Conservation (phyloP, 2,113 vertebrate genomes). For the Fulica atra region DNA sequence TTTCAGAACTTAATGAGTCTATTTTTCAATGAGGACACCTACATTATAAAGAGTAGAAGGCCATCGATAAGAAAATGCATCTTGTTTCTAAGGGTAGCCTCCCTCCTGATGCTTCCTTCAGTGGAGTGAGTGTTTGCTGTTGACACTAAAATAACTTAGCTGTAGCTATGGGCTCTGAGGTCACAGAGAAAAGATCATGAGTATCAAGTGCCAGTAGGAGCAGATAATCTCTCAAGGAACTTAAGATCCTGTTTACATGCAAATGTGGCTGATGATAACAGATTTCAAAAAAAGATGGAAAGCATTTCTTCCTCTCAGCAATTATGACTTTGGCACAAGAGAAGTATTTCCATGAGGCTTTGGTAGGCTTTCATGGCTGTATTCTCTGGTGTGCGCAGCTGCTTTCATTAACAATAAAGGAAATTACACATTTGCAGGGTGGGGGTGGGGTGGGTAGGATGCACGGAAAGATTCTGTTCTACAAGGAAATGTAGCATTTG, state of each 20-base stretch:
- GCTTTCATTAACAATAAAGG: neutral
- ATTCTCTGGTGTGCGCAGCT: neutral
- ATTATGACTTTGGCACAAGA: neutral
- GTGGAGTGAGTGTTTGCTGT: neutral
- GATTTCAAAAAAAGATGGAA: neutral
- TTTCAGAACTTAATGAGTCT: neutral
- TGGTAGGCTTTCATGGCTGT: neutral
- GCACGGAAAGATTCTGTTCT: neutral
- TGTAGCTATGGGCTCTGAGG: neutral
- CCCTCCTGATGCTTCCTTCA: neutral
- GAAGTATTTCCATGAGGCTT: neutral
- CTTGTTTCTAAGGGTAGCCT: neutral
- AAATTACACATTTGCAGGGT: neutral
- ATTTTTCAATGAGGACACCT: neutral
- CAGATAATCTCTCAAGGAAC: neutral
- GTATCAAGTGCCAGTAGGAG: neutral
- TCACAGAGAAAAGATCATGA: neutral
- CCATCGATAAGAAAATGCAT: rapidly evolving
- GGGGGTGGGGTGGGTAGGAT: too few species aligned
- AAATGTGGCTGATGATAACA: neutral
- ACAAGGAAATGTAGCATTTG: neutral
- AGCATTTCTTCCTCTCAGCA: neutral
- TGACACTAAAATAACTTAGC: neutral
- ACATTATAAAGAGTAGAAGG: neutral
- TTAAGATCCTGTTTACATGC: neutral